Evolutionary conservation across 2,113 vertebrate species (phyloP), one percentile per base, ranked within the genome.

Genomic region (Muntiacus reevesi): DNA sequence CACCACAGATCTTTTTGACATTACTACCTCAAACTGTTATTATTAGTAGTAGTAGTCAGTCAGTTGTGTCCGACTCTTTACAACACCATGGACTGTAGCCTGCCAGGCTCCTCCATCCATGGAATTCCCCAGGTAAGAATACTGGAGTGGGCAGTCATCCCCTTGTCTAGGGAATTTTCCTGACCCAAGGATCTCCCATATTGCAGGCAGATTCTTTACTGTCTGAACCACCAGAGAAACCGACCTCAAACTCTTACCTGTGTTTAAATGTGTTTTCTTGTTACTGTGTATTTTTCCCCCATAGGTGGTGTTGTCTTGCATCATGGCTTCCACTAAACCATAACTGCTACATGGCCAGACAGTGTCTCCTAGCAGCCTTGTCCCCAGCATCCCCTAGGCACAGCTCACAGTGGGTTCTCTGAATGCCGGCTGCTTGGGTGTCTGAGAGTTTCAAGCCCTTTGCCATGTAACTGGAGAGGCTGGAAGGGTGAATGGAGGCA

Each of bases 391-490:
- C 36, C 3, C 5, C 28, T 92, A 1, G 0, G 30, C 0, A 0
- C 27, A 2, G 5, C 33, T 47, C 92, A 57, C 52, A 33, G 87
- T 5, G 14, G 50, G 81, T 76, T n/a, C 15, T 62, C 89, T 87
- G 92, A 93, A 3, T 71, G 71, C 78, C 4, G 57, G 33, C 79
- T 64, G 71, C 28, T 54, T 27, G 4, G 14, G 40, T 50, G 43
- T 79, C 95, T 98, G 96, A 94, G 97, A 97, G 93, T 79, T 6
- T 19, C 0, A 21, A 96, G 97, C 96, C 97, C 98, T 97, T 97
- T 96, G 94, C 79, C 45, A 3, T 81, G 96, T 96, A 97, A 96
- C 84, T 28, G 21, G 97, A 98, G 97, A 96, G 87, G 87, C 33
- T 45, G 76, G 54, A 89, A 85, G 40, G 90, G 81, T 96, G 95